A percentile compares a stretch with the other conserved stretches of the same genome.
Conservation (phyloP, 35 echinoderm and acorn worm genomes). For the Apostichopus californicus region DNA sequence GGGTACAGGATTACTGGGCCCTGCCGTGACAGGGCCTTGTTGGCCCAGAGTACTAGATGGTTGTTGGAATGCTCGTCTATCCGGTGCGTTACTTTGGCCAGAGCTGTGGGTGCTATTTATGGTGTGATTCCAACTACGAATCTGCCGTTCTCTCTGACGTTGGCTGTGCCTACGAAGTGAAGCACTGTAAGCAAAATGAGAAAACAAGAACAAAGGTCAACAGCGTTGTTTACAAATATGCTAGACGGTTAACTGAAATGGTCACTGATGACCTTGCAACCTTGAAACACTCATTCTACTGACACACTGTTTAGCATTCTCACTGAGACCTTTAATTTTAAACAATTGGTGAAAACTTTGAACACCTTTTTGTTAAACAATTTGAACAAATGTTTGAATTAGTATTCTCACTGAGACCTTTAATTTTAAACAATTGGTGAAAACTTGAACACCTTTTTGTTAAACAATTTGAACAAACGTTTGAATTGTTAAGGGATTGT, state of each 20-base stretch:
- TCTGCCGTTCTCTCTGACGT: constrained; percentile 82
- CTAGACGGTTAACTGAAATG: background rate
- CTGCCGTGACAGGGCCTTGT: constrained; percentile 44
- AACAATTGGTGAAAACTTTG: no score
- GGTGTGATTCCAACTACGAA: constrained; percentile 67
- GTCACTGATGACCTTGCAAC: background rate
- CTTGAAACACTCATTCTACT: background rate
- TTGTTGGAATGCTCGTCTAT: constrained; percentile 96
- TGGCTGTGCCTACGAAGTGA: constrained; percentile 90
- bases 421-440: no score
- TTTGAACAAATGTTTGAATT: no score
- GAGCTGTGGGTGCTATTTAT: constrained; percentile 46
- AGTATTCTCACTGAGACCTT: no score
- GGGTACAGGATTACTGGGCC: constrained; percentile 65
- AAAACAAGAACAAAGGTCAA: background rate
- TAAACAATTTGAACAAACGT: no score
- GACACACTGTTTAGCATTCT: no score
- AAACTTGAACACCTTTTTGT: no score
- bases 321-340: no score
- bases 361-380: no score
- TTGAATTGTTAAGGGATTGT: no score
- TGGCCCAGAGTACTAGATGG: constrained; percentile 57
- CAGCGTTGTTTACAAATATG: background rate
- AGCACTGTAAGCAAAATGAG: constrained; percentile 62
- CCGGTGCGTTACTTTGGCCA: constrained; percentile 51